These are phyloP conservation scores for Elephas maximus DNA, from an alignment of 2,113 vertebrate genomes.

Conservation along the genomic window DNA sequence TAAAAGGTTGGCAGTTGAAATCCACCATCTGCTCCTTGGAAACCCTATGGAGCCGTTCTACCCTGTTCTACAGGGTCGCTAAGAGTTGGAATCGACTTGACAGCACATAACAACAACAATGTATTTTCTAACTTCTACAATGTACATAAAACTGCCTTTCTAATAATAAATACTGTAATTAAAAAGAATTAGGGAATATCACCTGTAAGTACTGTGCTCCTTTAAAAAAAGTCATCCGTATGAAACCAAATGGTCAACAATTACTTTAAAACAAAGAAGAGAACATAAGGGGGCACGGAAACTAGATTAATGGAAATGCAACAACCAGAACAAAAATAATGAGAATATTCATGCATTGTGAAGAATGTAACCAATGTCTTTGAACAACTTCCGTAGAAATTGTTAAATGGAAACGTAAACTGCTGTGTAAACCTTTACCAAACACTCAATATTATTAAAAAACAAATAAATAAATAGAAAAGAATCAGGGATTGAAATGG, in stretches of 20 bases:
- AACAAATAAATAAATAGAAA: neutral
- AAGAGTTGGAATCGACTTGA: too few relatives aligned
- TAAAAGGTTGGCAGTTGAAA: too few relatives aligned
- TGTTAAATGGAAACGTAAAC: neutral
- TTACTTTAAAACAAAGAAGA: neutral
- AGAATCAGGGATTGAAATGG: neutral
- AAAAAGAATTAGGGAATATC: constrained; percentile 23
- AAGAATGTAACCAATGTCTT: neutral
- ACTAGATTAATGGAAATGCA: neutral
- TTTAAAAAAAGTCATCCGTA: neutral
- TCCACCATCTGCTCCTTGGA: too few relatives aligned
- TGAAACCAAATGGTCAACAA: neutral
- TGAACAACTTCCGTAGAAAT: neutral
- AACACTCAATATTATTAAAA: neutral
- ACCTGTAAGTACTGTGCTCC: neutral
- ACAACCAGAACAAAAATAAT: neutral
- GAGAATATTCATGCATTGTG: neutral
- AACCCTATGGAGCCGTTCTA: too few relatives aligned
- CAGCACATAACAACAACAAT: neutral
- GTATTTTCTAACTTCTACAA: neutral
- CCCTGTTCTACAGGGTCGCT: too few relatives aligned
- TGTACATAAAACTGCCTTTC: neutral
- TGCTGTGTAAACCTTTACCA: too few relatives aligned
- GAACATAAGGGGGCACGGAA: too few relatives aligned
- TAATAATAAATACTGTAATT: neutral